These are phyloP conservation scores for Pseudorectes ferrugineus DNA, from an alignment of 2,113 vertebrate species.

Conservation along the genomic window DNA sequence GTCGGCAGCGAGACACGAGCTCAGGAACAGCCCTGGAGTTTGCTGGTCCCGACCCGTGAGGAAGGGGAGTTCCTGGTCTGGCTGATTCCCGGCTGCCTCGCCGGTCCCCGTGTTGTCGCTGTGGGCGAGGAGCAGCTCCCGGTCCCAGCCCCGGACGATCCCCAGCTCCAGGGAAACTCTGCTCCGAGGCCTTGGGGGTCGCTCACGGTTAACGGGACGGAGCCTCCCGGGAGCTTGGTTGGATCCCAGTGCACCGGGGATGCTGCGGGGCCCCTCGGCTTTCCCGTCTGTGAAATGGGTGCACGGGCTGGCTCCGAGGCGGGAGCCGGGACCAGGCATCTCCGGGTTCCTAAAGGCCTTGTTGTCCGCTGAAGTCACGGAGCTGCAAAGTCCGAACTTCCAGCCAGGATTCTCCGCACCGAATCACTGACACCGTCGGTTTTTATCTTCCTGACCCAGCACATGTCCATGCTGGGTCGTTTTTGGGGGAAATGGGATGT, in stretches of 20 bases:
- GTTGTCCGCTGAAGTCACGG: rapidly evolving
- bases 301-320: neutral
- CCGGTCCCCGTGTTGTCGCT: neutral
- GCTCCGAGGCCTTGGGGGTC: neutral
- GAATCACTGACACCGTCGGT: neutral
- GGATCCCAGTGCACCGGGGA: neutral
- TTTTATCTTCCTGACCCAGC: neutral
- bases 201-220: neutral
- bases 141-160: neutral
- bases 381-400: neutral
- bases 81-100: neutral
- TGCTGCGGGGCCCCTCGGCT: neutral
- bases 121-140: neutral
- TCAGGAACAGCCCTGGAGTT: neutral
- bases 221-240: neutral
- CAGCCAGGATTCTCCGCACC: rapidly evolving
- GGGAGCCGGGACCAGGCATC: rapidly evolving
- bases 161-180: neutral
- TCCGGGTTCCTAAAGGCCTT: neutral
- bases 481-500: neutral
- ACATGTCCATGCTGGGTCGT: rapidly evolving
- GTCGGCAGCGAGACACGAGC: neutral
- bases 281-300: too few species aligned
- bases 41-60: neutral
- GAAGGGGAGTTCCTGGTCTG: neutral